Conservation (phyloP, 2,113 vertebrate genomes). For the Prionailurus viverrinus region DNA sequence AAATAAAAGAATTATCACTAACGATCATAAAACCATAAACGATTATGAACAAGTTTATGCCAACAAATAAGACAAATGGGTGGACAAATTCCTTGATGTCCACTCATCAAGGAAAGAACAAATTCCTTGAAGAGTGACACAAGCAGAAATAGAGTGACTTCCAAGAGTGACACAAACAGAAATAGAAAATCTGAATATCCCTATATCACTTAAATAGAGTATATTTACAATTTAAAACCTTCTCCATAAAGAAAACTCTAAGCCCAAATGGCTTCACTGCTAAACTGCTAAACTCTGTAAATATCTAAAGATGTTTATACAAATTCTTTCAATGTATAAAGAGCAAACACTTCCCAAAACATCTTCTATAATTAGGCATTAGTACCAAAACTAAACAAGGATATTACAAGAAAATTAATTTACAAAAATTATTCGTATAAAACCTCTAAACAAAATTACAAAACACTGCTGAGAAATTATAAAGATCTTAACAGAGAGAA, state of each 20-base stretch:
- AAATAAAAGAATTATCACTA: constrained; percentile 13
- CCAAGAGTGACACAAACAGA: constrained; percentile 19
- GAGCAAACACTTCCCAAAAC: not conserved
- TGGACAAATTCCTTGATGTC: not conserved
- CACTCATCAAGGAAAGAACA: constrained; percentile 26
- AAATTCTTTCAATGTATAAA: not conserved
- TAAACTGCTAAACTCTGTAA: constrained; percentile 2
- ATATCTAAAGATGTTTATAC: not conserved
- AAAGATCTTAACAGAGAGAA: not conserved
- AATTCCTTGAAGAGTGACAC: constrained; percentile 14
- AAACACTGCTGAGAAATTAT: not conserved
- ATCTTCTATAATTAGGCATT: not conserved
- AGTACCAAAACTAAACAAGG: not conserved
- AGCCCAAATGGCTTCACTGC: not conserved
- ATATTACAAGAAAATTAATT: constrained; percentile 10
- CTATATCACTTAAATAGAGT: not conserved
- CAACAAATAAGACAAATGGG: not conserved
- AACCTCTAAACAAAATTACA: not conserved
- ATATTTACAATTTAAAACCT: constrained; percentile 18
- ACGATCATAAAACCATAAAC: not conserved
- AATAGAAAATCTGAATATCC: not conserved
- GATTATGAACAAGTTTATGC: not conserved
- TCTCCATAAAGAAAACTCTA: not conserved
- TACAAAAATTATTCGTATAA: not conserved
- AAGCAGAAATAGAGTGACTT: not conserved